Percentiles rank a stretch among this genome's conserved stretches.
phyloP scores from a whole-genome alignment of 1,140 invertebrate species.

The Drosophila funebris region DNA sequence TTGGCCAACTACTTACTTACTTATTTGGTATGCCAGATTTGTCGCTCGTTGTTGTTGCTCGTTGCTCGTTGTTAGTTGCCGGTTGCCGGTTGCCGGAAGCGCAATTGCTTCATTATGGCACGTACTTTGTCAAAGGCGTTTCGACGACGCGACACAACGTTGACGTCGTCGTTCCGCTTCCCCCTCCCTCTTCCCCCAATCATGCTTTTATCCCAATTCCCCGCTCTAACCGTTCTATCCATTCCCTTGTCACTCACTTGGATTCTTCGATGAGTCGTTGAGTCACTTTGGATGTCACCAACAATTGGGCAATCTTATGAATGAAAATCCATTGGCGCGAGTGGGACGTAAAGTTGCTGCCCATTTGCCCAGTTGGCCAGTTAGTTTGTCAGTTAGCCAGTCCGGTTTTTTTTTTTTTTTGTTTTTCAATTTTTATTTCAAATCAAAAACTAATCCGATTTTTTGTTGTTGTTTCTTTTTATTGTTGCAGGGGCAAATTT shows the following conservation, averaged over 20 bases:
- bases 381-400: constrained; percentile 6
- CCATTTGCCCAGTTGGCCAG: constrained; percentile 12
- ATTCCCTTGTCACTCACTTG: neutral
- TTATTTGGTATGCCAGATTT: constrained; percentile 74
- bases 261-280: constrained; percentile 30
- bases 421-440: neutral
- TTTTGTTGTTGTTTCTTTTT: constrained; percentile 3
- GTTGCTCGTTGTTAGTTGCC: constrained; percentile 48
- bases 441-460: constrained; percentile 23
- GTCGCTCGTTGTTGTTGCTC: constrained; percentile 38
- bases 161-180: neutral
- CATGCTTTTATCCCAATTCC: neutral
- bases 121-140: constrained; percentile 78
- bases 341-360: constrained; percentile 26
- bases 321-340: constrained; percentile 33
- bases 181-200: neutral
- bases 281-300: constrained; percentile 35
- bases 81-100: constrained; percentile 79
- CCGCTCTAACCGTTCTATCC: neutral
- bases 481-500: constrained; percentile 94
- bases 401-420: constrained; percentile 13
- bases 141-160: constrained; percentile 42
- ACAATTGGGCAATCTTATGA: constrained; percentile 54
- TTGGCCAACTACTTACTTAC: constrained; percentile 39
- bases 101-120: constrained; percentile 82